Percentiles rank a stretch among this genome's conserved stretches.
phyloP scores from a whole-genome alignment of 2,797 vertebrate genomes.

The Liasis olivaceus region DNA sequence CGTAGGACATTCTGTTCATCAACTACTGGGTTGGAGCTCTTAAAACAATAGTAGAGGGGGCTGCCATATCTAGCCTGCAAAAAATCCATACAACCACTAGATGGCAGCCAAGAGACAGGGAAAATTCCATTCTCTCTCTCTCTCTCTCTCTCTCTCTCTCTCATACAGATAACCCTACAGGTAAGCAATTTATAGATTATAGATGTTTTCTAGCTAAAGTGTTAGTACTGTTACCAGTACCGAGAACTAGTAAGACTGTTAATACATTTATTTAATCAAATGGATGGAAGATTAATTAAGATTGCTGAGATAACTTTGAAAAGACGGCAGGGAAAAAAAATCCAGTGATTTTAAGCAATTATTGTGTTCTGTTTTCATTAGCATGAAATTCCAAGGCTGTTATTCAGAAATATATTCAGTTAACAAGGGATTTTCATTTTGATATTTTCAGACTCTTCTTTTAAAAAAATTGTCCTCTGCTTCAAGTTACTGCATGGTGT shows the following conservation, averaged over 20 bases:
- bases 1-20: not conserved
- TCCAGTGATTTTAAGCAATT: not conserved
- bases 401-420: not conserved
- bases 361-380: not conserved
- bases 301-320: not conserved
- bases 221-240: not conserved
- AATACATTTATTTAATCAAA: not conserved
- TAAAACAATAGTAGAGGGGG: not conserved
- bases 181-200: not conserved
- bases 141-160: not conserved
- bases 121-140: not conserved
- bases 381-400: not conserved
- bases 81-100: not conserved
- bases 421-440: not conserved
- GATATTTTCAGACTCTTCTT: not conserved
- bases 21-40: not conserved
- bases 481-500: not conserved
- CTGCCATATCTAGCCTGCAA: not conserved
- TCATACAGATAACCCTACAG: not conserved
- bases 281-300: not conserved
- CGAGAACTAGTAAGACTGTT: not conserved
- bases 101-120: not conserved
- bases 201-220: not conserved
- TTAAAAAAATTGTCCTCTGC: not conserved
- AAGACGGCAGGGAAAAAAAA: too few relatives aligned